These are phyloP conservation scores for Acronicta leporina DNA, from an alignment of 2,888 invertebrate species.

Conservation along the genomic window DNA sequence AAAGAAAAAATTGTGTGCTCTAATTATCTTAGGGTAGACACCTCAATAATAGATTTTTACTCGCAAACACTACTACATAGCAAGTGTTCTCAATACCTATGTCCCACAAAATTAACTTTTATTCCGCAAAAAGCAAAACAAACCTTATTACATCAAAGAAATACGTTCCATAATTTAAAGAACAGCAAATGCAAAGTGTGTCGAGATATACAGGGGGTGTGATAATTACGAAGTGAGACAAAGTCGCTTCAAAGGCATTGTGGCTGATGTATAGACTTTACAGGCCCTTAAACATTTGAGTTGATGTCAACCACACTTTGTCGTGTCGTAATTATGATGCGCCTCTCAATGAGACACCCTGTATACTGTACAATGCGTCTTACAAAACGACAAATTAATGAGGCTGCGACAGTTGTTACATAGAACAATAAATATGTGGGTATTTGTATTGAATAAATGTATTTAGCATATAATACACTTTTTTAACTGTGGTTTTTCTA, in stretches of 20 bases:
- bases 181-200: conserved; percentile 58
- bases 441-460: conserved; percentile 22
- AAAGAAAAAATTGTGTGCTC: conserved; percentile 11
- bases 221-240: conserved; percentile 87
- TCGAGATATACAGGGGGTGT: conserved; percentile 82
- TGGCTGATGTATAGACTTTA: conserved; percentile 80
- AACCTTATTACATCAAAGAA: conserved; percentile 42
- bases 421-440: conserved; percentile 24
- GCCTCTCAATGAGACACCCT: conserved; percentile 76
- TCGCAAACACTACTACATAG: conserved; percentile 52
- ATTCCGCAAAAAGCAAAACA: conserved; percentile 5
- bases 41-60: conserved; percentile 41
- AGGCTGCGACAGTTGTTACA: conserved; percentile 56
- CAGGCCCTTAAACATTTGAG: conserved; percentile 85
- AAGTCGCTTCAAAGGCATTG: conserved; percentile 86
- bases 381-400: conserved; percentile 73
- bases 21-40: conserved; percentile 39
- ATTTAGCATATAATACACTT: conserved; percentile 27
- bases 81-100: conserved; percentile 69
- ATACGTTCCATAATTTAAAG: conserved; percentile 33
- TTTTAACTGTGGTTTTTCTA: conserved; percentile 19
- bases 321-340: conserved; percentile 81
- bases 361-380: conserved; percentile 69
- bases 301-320: conserved; percentile 81
- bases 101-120: conserved; percentile 34